These are phyloP conservation scores for Sweltsa coloradensis DNA, from an alignment of 1,140 invertebrate genomes.

Conservation along the genomic window DNA sequence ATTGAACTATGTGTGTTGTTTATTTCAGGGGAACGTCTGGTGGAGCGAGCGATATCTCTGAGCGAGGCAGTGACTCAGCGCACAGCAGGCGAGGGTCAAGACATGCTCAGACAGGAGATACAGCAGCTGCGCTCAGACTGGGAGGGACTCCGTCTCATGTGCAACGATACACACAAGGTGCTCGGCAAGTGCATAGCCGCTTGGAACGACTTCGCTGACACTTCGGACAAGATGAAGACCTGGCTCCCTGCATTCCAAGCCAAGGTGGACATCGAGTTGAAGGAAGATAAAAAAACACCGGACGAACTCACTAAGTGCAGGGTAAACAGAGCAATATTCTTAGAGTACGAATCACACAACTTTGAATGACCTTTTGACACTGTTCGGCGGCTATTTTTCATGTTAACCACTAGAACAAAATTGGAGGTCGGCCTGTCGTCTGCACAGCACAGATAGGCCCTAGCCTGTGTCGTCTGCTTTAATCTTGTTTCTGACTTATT, in stretches of 20 bases:
- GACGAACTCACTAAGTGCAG: constrained; percentile 67
- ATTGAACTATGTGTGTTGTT: neutral
- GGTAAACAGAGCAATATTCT: too few species aligned
- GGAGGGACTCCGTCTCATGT: constrained; percentile 71
- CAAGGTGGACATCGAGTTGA: constrained; percentile 48
- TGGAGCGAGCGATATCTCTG: constrained; percentile 59
- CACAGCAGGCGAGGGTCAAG: constrained; percentile 77
- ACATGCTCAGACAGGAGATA: constrained; percentile 70
- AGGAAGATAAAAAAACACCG: constrained; percentile 64
- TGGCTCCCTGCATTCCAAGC: constrained; percentile 65
- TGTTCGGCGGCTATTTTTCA: too few species aligned
- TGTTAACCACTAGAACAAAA: too few species aligned
- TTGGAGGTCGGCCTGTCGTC: too few species aligned
- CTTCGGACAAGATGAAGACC: constrained; percentile 58
- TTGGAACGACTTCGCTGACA: constrained; percentile 75
- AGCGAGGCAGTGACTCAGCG: constrained; percentile 66
- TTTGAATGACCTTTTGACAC: too few species aligned
- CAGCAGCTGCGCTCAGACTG: constrained; percentile 75
- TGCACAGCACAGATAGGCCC: too few species aligned
- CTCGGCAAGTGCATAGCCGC: constrained; percentile 68
- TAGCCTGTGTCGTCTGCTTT: too few species aligned
- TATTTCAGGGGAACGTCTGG: constrained; percentile 50
- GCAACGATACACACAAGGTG: constrained; percentile 62
- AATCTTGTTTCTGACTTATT: too few species aligned
- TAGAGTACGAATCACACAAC: too few species aligned